These are phyloP conservation scores for Polypterus bichir DNA, from an alignment of 2,113 vertebrate species.

Conservation along the genomic window DNA sequence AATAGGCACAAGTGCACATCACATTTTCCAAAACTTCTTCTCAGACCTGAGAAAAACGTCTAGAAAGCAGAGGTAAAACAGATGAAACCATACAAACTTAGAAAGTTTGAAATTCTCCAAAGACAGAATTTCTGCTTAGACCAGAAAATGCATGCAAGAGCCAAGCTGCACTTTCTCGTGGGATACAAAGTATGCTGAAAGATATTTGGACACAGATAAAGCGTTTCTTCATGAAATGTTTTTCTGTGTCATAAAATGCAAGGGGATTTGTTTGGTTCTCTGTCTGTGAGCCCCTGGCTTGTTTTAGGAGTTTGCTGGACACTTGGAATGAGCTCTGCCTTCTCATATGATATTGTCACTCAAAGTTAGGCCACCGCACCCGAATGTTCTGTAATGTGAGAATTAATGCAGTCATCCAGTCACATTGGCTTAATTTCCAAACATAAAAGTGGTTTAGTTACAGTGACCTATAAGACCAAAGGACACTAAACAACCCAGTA, in stretches of 20 bases:
- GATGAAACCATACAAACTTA: too few species aligned
- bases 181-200: too few species aligned
- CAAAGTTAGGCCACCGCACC: constrained; percentile 22
- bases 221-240: neutral
- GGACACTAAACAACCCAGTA: constrained; percentile 21
- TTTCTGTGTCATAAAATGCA: constrained; percentile 5
- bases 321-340: constrained; percentile 22
- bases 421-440: constrained; percentile 17
- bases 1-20: constrained; percentile 58
- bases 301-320: constrained; percentile 5
- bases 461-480: neutral
- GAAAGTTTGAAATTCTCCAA: too few species aligned
- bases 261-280: constrained; percentile 1
- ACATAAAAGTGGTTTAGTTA: constrained; percentile 14
- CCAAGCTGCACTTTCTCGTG: too few species aligned
- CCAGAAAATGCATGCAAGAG: too few species aligned
- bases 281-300: neutral
- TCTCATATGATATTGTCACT: constrained; percentile 27
- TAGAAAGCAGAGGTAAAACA: too few species aligned
- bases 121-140: too few species aligned
- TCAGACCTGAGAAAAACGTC: constrained; percentile 20
- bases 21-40: constrained; percentile 46
- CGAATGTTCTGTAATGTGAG: constrained; percentile 12
- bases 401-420: constrained; percentile 9
- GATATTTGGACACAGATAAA: too few species aligned